Evolutionary conservation across 2,888 invertebrate species (phyloP).

Genomic region (Lithophane socia): DNA sequence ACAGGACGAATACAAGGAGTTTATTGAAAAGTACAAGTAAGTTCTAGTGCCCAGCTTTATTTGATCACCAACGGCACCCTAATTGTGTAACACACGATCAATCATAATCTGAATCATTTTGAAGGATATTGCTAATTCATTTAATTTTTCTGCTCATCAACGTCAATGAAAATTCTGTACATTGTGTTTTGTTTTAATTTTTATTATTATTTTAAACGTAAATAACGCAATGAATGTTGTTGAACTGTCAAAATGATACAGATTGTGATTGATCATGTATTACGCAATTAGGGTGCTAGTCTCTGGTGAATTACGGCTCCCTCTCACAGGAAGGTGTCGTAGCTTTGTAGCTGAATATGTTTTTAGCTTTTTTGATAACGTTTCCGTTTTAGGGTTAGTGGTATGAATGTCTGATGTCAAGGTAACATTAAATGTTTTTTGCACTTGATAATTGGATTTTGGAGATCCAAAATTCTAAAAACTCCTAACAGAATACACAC

Average conservation of each 20-base stretch:
- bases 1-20: slow-evolving; percentile 96
- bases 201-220: no score
- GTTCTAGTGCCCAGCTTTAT: slow-evolving; percentile 58
- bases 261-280: no score
- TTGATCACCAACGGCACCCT: background rate
- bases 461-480: background rate
- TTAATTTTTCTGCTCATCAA: no score
- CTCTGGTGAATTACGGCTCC: background rate
- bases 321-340: background rate
- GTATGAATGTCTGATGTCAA: background rate
- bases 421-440: background rate
- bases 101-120: no score
- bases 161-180: no score
- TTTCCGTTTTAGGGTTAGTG: background rate
- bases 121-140: no score
- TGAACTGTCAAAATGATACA: no score
- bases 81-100: no score
- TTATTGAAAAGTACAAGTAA: slow-evolving; percentile 97
- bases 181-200: no score
- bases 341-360: background rate
- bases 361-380: background rate
- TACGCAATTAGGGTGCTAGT: no score
- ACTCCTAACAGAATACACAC: background rate
- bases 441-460: background rate
- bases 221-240: no score